Conservation (phyloP, 1,140 invertebrate genomes). For the Thaumetopoea pityocampa region DNA sequence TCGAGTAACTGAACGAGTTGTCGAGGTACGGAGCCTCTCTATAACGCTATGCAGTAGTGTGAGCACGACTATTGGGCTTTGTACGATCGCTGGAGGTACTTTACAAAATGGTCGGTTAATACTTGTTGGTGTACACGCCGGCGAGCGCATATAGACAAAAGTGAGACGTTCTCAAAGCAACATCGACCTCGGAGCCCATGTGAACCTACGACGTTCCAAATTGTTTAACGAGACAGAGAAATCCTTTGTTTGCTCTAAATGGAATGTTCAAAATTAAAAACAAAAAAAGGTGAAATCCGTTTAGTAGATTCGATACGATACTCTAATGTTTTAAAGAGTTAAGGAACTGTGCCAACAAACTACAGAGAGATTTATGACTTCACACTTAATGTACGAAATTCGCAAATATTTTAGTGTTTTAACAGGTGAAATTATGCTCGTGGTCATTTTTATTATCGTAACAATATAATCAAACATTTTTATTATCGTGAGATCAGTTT, state of each 20-base stretch:
- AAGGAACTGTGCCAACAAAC: conserved; percentile 27
- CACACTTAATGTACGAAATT: conserved; percentile 19
- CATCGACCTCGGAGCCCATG: conserved; percentile 35
- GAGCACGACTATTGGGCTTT: neutral
- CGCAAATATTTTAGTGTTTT: conserved; percentile 18
- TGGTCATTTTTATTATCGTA: conserved; percentile 5
- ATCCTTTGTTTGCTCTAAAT: conserved; percentile 39
- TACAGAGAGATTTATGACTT: conserved; percentile 22
- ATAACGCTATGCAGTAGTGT: conserved; percentile 21
- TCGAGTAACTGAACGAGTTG: conserved; percentile 50
- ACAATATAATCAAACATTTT: neutral
- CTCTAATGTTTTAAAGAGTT: conserved; percentile 16
- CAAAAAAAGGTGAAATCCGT: conserved; percentile 3
- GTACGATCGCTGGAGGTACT: conserved; percentile 14
- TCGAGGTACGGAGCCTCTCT: conserved; percentile 34
- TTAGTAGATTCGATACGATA: conserved; percentile 1
- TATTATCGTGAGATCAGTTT: no score
- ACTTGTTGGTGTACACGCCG: conserved; percentile 39
- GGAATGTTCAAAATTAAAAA: conserved; percentile 20
- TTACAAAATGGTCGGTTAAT: conserved; percentile 36
- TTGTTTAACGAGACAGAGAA: conserved; percentile 41
- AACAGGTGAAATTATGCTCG: conserved; percentile 8
- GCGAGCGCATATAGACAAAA: conserved; percentile 47
- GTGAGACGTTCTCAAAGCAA: conserved; percentile 51
- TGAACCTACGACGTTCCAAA: conserved; percentile 51